A percentile compares a stretch with the other conserved stretches of the same genome.
Conservation (phyloP, 2,888 invertebrate species). For the Cephalotes varians region DNA sequence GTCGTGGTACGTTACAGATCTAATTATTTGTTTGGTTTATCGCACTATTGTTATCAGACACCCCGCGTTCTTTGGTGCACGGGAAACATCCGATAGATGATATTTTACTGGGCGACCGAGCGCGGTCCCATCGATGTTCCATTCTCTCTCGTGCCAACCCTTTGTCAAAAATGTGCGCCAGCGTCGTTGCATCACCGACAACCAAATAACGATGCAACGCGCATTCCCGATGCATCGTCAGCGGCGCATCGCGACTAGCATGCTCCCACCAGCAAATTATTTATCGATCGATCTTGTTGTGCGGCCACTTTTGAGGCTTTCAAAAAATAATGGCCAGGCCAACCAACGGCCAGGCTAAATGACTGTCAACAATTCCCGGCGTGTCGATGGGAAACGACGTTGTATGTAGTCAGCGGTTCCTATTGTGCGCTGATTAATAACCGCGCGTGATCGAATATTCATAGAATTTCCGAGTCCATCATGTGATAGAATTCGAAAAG, state of each 20-base stretch:
- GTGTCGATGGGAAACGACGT: slow-evolving; percentile 18
- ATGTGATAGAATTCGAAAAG: slow-evolving; percentile 21
- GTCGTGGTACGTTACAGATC: slow-evolving; percentile 22
- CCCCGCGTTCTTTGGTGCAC: slow-evolving; percentile 24
- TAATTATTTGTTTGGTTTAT: slow-evolving; percentile 40
- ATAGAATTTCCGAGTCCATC: slow-evolving; percentile 47
- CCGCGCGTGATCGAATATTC: slow-evolving; percentile 44
- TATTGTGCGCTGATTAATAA: slow-evolving; percentile 51
- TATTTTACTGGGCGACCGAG: slow-evolving; percentile 30
- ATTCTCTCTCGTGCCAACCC: slow-evolving; percentile 8
- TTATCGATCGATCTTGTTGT: slow-evolving; percentile 71
- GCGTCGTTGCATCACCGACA: slow-evolving; percentile 48
- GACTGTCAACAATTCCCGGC: slow-evolving; percentile 55
- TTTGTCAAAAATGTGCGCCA: slow-evolving; percentile 44
- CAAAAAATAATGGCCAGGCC: slow-evolving; percentile 58
- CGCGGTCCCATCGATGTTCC: slow-evolving; percentile 23
- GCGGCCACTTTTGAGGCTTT: slow-evolving; percentile 54
- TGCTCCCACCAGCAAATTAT: slow-evolving; percentile 68
- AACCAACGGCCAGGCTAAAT: slow-evolving; percentile 49
- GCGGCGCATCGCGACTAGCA: slow-evolving; percentile 60
- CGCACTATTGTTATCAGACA: slow-evolving; percentile 31
- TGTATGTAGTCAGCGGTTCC: slow-evolving; percentile 37
- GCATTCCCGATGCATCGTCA: slow-evolving; percentile 67
- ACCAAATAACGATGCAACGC: slow-evolving; percentile 50
- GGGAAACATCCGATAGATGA: slow-evolving; percentile 25